Percentiles rank a stretch among this genome's conserved stretches.
Conservation (phyloP, 2,797 vertebrate species). For the Ficedula albicollis region DNA sequence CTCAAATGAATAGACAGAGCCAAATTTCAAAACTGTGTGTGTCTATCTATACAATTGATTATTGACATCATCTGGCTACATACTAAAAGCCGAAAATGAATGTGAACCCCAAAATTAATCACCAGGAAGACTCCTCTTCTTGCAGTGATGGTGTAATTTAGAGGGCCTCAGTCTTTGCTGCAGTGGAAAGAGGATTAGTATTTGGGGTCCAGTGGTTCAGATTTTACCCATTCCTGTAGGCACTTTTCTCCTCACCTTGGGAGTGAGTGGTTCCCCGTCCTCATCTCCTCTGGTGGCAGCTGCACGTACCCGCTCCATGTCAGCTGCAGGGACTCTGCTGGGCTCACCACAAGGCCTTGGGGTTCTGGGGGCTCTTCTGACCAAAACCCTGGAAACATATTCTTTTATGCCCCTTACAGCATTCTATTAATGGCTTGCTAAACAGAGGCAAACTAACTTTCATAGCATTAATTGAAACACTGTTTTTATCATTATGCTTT, state of each 20-base stretch:
- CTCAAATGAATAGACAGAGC: neutral
- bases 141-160: neutral
- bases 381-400: neutral
- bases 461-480: neutral
- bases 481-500: neutral
- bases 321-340: fast-evolving
- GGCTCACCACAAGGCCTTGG: neutral
- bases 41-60: neutral
- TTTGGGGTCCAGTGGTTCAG: neutral
- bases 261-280: fast-evolving
- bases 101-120: neutral
- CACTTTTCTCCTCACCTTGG: neutral
- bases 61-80: neutral
- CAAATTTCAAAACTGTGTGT: neutral
- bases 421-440: neutral
- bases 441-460: neutral
- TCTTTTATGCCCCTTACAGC: neutral
- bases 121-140: neutral
- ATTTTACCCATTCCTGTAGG: neutral
- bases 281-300: neutral
- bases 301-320: neutral
- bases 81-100: neutral
- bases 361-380: neutral
- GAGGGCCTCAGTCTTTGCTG: neutral
- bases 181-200: neutral